Base-by-base conservation (phyloP, 1,140 invertebrate species). In the Sinella curviseta region DNA sequence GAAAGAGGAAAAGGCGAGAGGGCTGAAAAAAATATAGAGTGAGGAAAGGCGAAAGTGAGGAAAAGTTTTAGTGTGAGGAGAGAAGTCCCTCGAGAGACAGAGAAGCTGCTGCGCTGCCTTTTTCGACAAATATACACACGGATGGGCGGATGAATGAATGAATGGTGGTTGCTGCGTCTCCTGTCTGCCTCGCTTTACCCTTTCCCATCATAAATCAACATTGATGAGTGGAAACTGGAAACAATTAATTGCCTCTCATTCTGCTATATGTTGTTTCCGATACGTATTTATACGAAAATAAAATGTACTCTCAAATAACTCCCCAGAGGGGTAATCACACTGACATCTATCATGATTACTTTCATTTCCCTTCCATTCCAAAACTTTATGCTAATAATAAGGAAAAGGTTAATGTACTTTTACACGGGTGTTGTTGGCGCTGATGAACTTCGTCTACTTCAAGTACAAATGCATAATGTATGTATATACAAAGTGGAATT, bases 301-400 rank as follows among this genome's bases (percentile, higher is more conserved):
- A n/a, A n/a, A n/a, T n/a, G n/a, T n/a, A n/a, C n/a, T n/a, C n/a
- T n/a, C n/a, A n/a, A n/a, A n/a, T n/a, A n/a, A 60, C 55, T 67
- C 80, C 82, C 80, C 82, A 34, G 30, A 35, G 82, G 82, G 78
- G 78, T 81, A 82, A 83, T 83, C 78, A 80, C 80, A 78, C 77
- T 76, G 78, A 74, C 80, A 83, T 83, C 82, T 78, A 83, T 83
- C 82, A 83, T 82, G 79, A 83, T 83, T 82, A 83, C 74, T 60
- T 26, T 60, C 24, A 12, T 60, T 14, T 60, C 24, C n/a, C n/a
- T 60, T 60, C 17, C 39, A 8, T 48, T 48, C 17, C 39, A 8
- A 48, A 8, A 17, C 39, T 8, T 48, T 4, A 48, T 48, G 39
- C 39, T 17, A 48, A 48, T n/a, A n/a, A n/a, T n/a, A n/a, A n/a